These are phyloP conservation scores for Melanargia galathea DNA, from an alignment of 2,888 invertebrate species.

Conservation along the genomic window DNA sequence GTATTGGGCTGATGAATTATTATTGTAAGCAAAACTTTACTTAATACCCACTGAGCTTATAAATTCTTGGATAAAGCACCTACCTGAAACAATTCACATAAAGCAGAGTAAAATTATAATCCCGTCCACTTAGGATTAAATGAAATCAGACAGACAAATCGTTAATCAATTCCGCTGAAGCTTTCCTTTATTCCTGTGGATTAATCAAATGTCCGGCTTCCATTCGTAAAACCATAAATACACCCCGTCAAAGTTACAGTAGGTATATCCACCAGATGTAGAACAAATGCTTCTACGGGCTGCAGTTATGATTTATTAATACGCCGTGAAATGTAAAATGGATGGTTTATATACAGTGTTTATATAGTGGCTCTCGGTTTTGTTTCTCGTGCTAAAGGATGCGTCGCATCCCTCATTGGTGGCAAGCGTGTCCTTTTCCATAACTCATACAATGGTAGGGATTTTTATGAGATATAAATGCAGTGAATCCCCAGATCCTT, in stretches of 20 bases:
- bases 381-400: neutral
- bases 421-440: too few species aligned
- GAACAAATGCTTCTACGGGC: conserved; percentile 9
- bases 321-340: neutral
- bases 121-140: conserved; percentile 16
- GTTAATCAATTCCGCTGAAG: conserved; percentile 21
- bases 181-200: conserved; percentile 24
- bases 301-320: conserved; percentile 14
- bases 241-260: conserved; percentile 17
- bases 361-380: neutral
- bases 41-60: neutral
- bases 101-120: conserved; percentile 17
- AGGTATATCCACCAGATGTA: neutral
- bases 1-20: too few species aligned
- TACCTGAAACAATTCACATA: conserved; percentile 4
- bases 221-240: conserved; percentile 32
- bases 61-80: neutral
- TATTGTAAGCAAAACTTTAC: too few species aligned
- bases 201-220: conserved; percentile 33
- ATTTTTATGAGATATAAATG: too few species aligned
- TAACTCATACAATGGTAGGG: too few species aligned
- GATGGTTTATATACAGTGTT: neutral
- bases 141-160: conserved; percentile 22
- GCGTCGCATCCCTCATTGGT: too few species aligned
- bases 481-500: too few species aligned